Conservation (phyloP, 2,113 vertebrate genomes). For the Festucalex cinctus region DNA sequence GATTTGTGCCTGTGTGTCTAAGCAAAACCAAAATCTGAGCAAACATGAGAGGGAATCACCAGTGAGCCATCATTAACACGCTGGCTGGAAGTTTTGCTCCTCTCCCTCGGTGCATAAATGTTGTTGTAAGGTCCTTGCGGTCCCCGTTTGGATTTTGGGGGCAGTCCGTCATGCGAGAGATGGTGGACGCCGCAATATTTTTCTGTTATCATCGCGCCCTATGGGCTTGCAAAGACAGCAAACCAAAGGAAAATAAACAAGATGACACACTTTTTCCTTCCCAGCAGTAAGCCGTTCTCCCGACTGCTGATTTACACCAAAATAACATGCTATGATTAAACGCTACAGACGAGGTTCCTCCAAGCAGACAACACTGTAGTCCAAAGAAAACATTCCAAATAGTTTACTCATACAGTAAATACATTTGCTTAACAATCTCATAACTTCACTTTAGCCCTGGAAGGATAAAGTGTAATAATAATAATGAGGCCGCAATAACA, state of each 20-base stretch:
- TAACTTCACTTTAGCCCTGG: conserved; percentile 2
- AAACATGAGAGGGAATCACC: conserved; percentile 47
- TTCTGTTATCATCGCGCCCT: conserved; percentile 58
- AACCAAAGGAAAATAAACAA: conserved; percentile 64
- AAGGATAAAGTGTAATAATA: neutral
- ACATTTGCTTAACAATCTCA: conserved; percentile 3
- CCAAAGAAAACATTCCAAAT: conserved; percentile 4
- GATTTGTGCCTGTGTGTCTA: conserved; percentile 53
- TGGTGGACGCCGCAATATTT: conserved; percentile 47
- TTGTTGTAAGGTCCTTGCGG: conserved; percentile 56
- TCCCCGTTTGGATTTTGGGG: conserved; percentile 23
- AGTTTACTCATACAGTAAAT: conserved; percentile 6
- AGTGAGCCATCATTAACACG: conserved; percentile 60
- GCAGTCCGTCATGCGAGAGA: conserved; percentile 31
- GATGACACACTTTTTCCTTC: conserved; percentile 61
- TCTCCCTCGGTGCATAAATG: conserved; percentile 41
- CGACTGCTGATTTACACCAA: conserved; percentile 14
- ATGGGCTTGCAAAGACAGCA: conserved; percentile 58
- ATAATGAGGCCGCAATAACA: neutral
- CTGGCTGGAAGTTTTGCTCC: conserved; percentile 41
- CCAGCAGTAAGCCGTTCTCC: conserved; percentile 23
- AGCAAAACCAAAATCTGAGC: conserved; percentile 43
- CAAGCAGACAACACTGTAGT: neutral
- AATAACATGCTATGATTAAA: conserved; percentile 6
- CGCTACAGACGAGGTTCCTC: neutral